phyloP scores from a whole-genome alignment of 2,113 vertebrate genomes.

The Gobius niger region DNA sequence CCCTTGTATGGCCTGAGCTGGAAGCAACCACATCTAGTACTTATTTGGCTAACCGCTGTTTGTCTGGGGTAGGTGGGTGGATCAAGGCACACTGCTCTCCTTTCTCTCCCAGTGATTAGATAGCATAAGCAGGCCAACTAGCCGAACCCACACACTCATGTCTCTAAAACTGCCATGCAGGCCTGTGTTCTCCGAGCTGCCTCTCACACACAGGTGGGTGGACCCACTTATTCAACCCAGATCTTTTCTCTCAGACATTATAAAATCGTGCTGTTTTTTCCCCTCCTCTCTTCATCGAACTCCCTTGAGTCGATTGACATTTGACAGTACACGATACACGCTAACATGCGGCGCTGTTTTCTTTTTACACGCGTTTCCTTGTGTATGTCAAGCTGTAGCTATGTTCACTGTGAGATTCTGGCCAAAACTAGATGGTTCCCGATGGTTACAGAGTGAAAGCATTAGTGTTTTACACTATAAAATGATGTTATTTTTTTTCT shows the following conservation, averaged over 20 bases:
- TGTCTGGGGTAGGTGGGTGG: conserved; percentile 77
- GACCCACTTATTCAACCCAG: conserved; percentile 80
- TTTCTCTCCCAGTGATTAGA: conserved; percentile 75
- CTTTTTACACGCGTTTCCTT: conserved; percentile 1
- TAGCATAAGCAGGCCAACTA: conserved; percentile 72
- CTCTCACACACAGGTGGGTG: conserved; percentile 80
- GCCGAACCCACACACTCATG: conserved; percentile 81
- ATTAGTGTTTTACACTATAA: neutral
- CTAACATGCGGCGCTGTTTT: neutral
- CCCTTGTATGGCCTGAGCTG: conserved; percentile 51
- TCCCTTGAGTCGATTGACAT: conserved; percentile 48
- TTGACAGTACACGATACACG: conserved; percentile 22
- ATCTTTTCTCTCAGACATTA: conserved; percentile 77
- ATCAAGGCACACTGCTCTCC: conserved; percentile 76
- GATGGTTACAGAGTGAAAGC: conserved; percentile 57
- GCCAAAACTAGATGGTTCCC: conserved; percentile 58
- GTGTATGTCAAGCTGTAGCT: conserved; percentile 19
- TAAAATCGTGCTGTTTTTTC: conserved; percentile 66
- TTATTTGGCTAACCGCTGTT: conserved; percentile 68
- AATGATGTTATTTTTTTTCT: neutral
- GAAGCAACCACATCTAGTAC: conserved; percentile 54
- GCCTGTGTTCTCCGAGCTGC: conserved; percentile 69
- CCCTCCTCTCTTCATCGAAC: conserved; percentile 43
- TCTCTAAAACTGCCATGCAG: conserved; percentile 74
- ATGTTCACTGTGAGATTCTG: conserved; percentile 36